A percentile compares a stretch with the other conserved stretches of the same genome.
Evolutionary conservation across 2,888 invertebrate species (phyloP).

Genomic region (Keiferia lycopersicella): DNA sequence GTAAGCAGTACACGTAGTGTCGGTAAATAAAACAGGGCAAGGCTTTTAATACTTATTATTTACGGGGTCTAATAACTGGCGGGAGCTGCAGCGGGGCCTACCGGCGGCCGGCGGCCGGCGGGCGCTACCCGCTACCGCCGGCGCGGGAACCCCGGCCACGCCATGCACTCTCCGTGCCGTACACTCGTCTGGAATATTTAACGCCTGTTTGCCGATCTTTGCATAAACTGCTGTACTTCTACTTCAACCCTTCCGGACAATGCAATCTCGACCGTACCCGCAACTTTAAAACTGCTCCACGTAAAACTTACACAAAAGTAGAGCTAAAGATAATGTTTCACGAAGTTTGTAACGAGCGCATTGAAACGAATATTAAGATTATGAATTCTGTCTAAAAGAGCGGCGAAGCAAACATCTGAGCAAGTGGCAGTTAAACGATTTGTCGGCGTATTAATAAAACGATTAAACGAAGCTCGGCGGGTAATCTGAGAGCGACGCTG

Average conservation of each 20-base stretch:
- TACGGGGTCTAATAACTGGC: conserved; percentile 68
- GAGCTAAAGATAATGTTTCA: not conserved
- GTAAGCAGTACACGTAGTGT: conserved; percentile 60
- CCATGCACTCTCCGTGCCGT: conserved; percentile 12
- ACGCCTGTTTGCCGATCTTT: conserved; percentile 55
- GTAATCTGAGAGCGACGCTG: conserved; percentile 76
- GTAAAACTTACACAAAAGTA: not conserved
- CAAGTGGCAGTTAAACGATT: conserved; percentile 74
- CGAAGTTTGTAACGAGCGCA: conserved; percentile 11
- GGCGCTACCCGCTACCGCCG: not conserved
- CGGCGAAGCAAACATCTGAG: conserved; percentile 50
- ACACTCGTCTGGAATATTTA: conserved; percentile 69
- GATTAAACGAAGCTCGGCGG: conserved; percentile 78
- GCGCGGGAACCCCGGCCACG: not conserved
- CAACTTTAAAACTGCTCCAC: no score
- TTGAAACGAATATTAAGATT: conserved; percentile 10
- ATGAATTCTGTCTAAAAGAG: conserved; percentile 8
- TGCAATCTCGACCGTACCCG: not conserved
- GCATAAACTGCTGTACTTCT: conserved; percentile 41
- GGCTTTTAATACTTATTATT: conserved; percentile 74
- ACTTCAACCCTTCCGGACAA: conserved; percentile 2
- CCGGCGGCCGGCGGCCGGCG: conserved; percentile 31
- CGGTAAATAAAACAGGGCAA: conserved; percentile 68
- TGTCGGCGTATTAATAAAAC: conserved; percentile 81
- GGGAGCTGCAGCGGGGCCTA: conserved; percentile 34